A percentile compares a stretch with the other conserved stretches of the same genome.
These are phyloP conservation scores for Trisateles emortualis DNA, from an alignment of 2,888 invertebrate genomes.

Conservation along the genomic window DNA sequence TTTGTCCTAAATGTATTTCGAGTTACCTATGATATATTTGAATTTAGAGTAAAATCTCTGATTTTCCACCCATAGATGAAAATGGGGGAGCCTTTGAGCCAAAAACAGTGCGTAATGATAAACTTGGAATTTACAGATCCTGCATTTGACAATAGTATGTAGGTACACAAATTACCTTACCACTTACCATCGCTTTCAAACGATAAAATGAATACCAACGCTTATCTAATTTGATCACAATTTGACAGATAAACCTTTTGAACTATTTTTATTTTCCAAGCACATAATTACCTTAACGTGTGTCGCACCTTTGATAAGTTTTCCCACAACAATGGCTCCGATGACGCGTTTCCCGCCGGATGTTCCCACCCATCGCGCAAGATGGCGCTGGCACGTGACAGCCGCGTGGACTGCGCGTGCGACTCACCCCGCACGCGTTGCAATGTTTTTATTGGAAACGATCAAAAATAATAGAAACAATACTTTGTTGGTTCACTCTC, in stretches of 20 bases:
- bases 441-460: slow-evolving; percentile 82
- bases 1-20: too few species aligned
- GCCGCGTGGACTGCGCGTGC: slow-evolving; percentile 65
- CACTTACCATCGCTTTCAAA: too few species aligned
- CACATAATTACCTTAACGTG: slow-evolving; percentile 45
- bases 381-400: slow-evolving; percentile 73
- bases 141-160: too few species aligned
- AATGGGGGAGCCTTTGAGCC: too few species aligned
- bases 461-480: slow-evolving; percentile 80
- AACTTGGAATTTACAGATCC: too few species aligned
- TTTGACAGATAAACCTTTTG: slow-evolving; percentile 11
- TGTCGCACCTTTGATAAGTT: slow-evolving; percentile 61
- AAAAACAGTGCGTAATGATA: too few species aligned
- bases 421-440: slow-evolving; percentile 64
- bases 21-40: too few species aligned
- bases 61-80: too few species aligned
- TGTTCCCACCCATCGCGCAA: slow-evolving; percentile 81
- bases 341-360: slow-evolving; percentile 73
- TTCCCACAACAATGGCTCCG: slow-evolving; percentile 70
- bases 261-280: background rate
- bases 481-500: slow-evolving; percentile 71
- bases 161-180: too few species aligned
- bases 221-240: slow-evolving; percentile 14
- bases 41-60: too few species aligned
- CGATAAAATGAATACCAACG: too few species aligned